Percentiles rank a stretch among this genome's conserved stretches.
phyloP scores from a whole-genome alignment of 2,888 invertebrate species.

The Hirtodrosophila trivittata region DNA sequence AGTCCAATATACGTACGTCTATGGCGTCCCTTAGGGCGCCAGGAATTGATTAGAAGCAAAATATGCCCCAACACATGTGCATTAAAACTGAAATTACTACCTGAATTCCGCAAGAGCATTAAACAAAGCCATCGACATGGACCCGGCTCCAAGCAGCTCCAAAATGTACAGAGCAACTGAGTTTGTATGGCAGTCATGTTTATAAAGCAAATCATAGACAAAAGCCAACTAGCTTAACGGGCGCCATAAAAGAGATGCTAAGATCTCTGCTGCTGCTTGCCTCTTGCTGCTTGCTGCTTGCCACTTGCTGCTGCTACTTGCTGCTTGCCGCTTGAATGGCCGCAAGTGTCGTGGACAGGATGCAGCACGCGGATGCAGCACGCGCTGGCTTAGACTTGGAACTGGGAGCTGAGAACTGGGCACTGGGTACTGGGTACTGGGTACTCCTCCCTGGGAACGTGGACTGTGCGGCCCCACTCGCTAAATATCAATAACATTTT shows the following conservation, averaged over 20 bases:
- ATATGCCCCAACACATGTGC: slow-evolving; percentile 52
- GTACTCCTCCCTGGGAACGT: neutral
- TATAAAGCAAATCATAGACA: slow-evolving; percentile 74
- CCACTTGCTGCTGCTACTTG: slow-evolving; percentile 8
- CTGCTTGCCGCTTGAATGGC: slow-evolving; percentile 56
- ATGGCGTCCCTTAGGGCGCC: slow-evolving; percentile 40
- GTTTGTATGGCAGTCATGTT: slow-evolving; percentile 45
- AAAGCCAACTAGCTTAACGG: slow-evolving; percentile 60
- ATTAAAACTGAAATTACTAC: slow-evolving; percentile 75
- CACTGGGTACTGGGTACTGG: neutral
- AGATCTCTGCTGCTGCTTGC: slow-evolving; percentile 19
- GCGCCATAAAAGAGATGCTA: slow-evolving; percentile 59
- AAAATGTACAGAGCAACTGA: slow-evolving; percentile 17
- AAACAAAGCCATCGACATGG: slow-evolving; percentile 51
- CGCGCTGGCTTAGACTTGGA: slow-evolving; percentile 7
- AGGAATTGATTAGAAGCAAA: slow-evolving; percentile 59
- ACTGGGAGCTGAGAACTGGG: neutral
- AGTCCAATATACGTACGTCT: too few species aligned
- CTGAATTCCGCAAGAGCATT: slow-evolving; percentile 71
- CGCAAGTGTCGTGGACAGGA: slow-evolving; percentile 68
- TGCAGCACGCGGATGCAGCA: slow-evolving; percentile 66
- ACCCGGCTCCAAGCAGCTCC: slow-evolving; percentile 3
- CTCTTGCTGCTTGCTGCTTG: neutral
- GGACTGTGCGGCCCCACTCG: slow-evolving; percentile 48
- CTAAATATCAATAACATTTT: slow-evolving; percentile 78